These are phyloP conservation scores for Branchinecta sandiegonensis DNA, from an alignment of 2,888 invertebrate genomes.

Conservation along the genomic window DNA sequence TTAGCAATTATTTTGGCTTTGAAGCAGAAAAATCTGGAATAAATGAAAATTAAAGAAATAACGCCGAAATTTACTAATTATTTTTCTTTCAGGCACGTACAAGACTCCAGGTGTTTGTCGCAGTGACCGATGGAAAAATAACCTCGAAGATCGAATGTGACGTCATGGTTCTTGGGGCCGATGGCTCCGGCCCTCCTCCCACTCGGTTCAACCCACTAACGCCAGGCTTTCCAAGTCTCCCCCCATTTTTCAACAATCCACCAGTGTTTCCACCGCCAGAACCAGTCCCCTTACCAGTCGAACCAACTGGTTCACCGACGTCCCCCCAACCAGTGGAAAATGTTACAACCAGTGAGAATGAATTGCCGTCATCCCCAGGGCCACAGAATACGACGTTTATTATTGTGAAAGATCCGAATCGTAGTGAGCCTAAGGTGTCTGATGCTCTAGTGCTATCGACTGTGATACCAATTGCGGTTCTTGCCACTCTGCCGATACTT, in stretches of 20 bases:
- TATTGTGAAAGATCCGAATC: neutral
- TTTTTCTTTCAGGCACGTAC: constrained; percentile 9
- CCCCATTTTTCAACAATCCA: constrained; percentile 5
- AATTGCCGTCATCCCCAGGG: neutral
- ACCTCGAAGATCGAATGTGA: neutral
- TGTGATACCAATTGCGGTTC: neutral
- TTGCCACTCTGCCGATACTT: neutral
- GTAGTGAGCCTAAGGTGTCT: neutral
- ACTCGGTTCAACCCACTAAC: neutral
- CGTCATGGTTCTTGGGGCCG: constrained; percentile 3
- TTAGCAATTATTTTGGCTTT: too few relatives aligned
- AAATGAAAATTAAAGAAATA: neutral
- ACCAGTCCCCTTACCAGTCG: neutral
- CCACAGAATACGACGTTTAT: neutral
- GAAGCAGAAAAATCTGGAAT: neutral
- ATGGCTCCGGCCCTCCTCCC: neutral
- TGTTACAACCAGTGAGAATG: neutral
- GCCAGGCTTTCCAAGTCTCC: constrained; percentile 1
- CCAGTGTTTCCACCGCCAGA: neutral
- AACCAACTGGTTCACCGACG: neutral
- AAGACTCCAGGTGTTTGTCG: neutral
- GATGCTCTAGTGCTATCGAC: neutral
- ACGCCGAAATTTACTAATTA: neutral
- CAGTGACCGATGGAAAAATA: neutral
- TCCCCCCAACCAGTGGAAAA: neutral